Evolutionary conservation across 2,888 invertebrate species (phyloP), one percentile per base, ranked within the genome.

Genomic region (Bellardia bayeri): DNA sequence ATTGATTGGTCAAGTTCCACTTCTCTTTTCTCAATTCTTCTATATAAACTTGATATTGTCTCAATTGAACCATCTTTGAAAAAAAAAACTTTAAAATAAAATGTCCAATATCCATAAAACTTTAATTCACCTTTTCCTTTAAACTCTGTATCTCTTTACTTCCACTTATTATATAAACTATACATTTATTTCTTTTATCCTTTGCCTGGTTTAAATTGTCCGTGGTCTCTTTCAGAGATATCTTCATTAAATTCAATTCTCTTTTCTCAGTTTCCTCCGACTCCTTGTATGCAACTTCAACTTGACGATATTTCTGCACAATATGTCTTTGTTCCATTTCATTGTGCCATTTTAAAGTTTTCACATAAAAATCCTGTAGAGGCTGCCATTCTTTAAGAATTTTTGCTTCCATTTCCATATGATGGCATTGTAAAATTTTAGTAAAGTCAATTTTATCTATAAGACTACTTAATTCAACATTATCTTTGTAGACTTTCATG

Each of bases 381-480:
- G 81, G 82, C 45, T 87, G 74, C 72, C 82, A 82, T 58, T 87
- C 82, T 33, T 78, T 82, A 4, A 54, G 81, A 14, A 76, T 79
- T 33, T 69, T 85, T 40, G 63, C 37, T 75, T 87, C 87, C 82
- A 87, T 85, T 87, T 87, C 76, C 84, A 85, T 85, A 56, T 87
- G 78, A 79, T 78, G 74, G 7, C 87, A 82, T 75, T 87, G 45
- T 37, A 87, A 51, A 30, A 87, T 87, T 64, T 87, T 87, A 6
- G 45, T 56, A 72, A 79, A 87, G 42, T 87, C 87, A 7, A 87
- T 78, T 16, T 79, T 63, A 1, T 66, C 54, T 11, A 85, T 49
- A 33, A 85, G 78, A 69, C 42, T 61, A 33, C 64, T 74, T 40
- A 85, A 58, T 30, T 82, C 82, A 14, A 72, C 51, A 58, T 9